Percentiles rank a stretch among this genome's conserved stretches.
phyloP scores from a whole-genome alignment of 2,113 vertebrate species.

The Girardinichthys multiradiatus region DNA sequence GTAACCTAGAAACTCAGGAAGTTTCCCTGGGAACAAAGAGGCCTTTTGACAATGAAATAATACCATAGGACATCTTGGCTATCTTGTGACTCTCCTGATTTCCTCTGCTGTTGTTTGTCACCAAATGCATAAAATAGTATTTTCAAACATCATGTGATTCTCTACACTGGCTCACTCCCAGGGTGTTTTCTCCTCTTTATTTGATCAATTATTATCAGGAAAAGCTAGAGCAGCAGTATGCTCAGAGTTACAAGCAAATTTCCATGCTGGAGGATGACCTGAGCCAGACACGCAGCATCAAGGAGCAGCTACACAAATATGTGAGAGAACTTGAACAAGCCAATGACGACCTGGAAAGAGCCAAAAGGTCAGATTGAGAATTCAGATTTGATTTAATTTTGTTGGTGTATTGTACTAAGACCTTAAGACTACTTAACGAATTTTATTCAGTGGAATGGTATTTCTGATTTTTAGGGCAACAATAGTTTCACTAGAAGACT shows the following conservation, averaged over 20 bases:
- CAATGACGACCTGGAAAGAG: conserved; percentile 97
- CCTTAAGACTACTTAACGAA: too few relatives aligned
- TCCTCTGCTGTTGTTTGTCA: conserved; percentile 10
- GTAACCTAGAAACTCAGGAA: conserved; percentile 3
- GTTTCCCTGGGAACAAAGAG: conserved; percentile 19
- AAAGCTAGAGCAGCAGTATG: conserved; percentile 95
- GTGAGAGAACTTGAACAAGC: conserved; percentile 97
- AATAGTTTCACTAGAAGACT: conserved; percentile 98
- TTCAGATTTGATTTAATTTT: too few relatives aligned
- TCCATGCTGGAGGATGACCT: conserved; percentile 94
- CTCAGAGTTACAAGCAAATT: conserved; percentile 97
- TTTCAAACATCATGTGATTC: conserved; percentile 1
- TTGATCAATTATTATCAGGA: conserved; percentile 79
- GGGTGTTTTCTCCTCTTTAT: conserved; percentile 1
- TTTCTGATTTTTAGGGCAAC: conserved; percentile 86
- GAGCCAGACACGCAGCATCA: conserved; percentile 93
- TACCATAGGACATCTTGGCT: conserved; percentile 11
- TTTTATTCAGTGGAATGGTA: background rate
- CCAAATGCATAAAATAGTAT: background rate
- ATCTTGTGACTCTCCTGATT: conserved; percentile 8
- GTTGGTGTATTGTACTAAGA: background rate
- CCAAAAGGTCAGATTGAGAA: conserved; percentile 86
- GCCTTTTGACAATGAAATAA: conserved; percentile 33
- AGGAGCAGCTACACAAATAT: conserved; percentile 97
- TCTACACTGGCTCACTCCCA: background rate